Evolutionary conservation across 1,140 invertebrate genomes (phyloP).

Genomic region (Lutraria rhynchaena): DNA sequence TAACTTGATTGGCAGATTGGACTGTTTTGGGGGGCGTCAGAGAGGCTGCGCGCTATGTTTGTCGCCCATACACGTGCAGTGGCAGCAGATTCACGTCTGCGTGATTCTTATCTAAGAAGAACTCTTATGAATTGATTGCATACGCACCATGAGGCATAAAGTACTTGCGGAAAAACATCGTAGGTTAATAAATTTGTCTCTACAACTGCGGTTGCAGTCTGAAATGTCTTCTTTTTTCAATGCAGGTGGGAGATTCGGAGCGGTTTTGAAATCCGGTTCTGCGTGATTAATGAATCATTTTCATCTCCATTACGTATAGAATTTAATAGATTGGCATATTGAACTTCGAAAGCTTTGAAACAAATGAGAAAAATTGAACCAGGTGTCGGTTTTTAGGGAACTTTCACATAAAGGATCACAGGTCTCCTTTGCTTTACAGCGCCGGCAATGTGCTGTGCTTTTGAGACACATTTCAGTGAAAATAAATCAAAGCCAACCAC

Average conservation of each 20-base stretch:
- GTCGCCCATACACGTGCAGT: conserved; percentile 32
- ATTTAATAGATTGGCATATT: conserved; percentile 57
- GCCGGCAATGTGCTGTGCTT: conserved; percentile 33
- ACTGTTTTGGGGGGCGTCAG: conserved; percentile 9
- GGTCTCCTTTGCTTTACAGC: conserved; percentile 3
- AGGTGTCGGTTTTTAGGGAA: conserved; percentile 45
- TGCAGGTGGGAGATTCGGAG: conserved; percentile 48
- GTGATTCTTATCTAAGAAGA: conserved; percentile 53
- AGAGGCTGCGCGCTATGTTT: conserved; percentile 29
- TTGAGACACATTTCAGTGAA: conserved; percentile 23
- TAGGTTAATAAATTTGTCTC: conserved; percentile 55
- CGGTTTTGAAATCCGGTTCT: conserved; percentile 28
- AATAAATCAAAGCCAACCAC: conserved; percentile 35
- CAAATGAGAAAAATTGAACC: conserved; percentile 53
- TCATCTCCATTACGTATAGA: conserved; percentile 56
- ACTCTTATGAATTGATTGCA: conserved; percentile 45
- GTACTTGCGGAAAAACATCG: conserved; percentile 38
- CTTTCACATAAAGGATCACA: conserved; percentile 24
- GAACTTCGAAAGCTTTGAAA: conserved; percentile 52
- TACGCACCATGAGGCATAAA: conserved; percentile 40
- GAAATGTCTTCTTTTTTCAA: conserved; percentile 49
- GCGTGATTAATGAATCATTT: conserved; percentile 53
- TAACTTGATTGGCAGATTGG: conserved; percentile 27
- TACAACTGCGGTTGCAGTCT: conserved; percentile 10
- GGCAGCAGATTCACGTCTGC: conserved; percentile 21